Base-by-base conservation (phyloP, 37 sponge, comb jelly and placozoan species). In the Halichondria panicea region DNA sequence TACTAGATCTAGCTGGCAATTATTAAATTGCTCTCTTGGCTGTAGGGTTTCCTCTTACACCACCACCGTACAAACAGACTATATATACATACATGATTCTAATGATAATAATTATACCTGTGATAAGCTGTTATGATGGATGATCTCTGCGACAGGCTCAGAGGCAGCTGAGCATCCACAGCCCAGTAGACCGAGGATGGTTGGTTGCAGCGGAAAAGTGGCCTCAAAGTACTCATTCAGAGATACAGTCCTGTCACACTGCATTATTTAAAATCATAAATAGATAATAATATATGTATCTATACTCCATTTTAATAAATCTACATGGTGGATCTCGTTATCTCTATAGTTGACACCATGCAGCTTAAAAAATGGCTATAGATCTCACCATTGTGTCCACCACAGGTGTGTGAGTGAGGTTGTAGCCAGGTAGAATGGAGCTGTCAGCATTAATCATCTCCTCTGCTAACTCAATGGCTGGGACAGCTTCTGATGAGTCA, bases 391-490 rank as follows among this genome's bases (percentile, higher is more conserved):
- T 21, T 11, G 60, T 58, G 19, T 58, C 60, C 25, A 24, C 25
- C 15, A n/a, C 25, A 58, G 60, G 15, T 22, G 60, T 24, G 60
- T 58, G 60, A 3, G 6, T 34, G 25, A 74, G 74, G 30, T 6
- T 58, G 27, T 74, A 74, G 25, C 59, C 74, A 0, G 24, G 28
- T 24, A 74, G 74, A 21, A 74, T 28, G 43, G 21, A 5, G n/a
- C 28, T 28, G n/a, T 25, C 5, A 24, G 0, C 58, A 2, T 42
- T 37, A 21, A 74, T 58, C n/a, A n/a, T n/a, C 27, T 74, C 59
- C 41, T 41, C 28, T 7, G 74, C 74, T 41, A 74, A 28, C 11
- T 74, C 74, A 12, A 58, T 38, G n/a, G 74, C 74, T 0, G 74
- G 74, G 28, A 74, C 43, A 15, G 41, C 24, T 2, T 60, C 74